A percentile compares a stretch with the other conserved stretches of the same genome.
Evolutionary conservation across 2,113 vertebrate genomes (phyloP).

Genomic region (Megaceryle maxima): DNA sequence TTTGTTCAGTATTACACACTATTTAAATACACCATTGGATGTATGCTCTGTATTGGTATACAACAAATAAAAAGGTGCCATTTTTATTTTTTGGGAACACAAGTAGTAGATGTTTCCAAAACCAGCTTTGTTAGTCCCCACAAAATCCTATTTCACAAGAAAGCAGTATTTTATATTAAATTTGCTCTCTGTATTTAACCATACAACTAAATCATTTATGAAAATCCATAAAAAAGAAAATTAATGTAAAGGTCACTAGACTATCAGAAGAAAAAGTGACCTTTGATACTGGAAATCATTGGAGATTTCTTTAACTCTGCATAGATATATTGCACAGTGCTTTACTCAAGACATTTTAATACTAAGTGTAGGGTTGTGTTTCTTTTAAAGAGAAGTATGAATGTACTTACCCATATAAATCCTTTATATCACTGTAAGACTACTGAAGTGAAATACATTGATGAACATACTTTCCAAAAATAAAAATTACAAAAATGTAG

Average conservation of each 20-base stretch:
- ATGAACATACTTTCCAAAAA: not conserved
- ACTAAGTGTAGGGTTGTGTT: not conserved
- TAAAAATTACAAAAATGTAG: not conserved
- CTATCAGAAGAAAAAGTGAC: slow-evolving; percentile 60
- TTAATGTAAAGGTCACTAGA: slow-evolving; percentile 62
- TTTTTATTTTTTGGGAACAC: not conserved
- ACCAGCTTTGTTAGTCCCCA: not conserved
- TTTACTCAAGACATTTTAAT: slow-evolving; percentile 25
- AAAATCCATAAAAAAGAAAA: slow-evolving; percentile 66
- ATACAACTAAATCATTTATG: slow-evolving; percentile 49
- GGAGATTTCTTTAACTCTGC: slow-evolving; percentile 5
- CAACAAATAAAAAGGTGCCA: not conserved
- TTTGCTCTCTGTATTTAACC: not conserved
- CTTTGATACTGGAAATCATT: slow-evolving; percentile 55
- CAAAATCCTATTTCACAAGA: not conserved
- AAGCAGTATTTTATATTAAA: not conserved
- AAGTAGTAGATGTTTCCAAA: not conserved
- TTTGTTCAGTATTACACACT: not conserved
- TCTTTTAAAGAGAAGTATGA: not conserved
- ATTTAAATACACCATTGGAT: not conserved
- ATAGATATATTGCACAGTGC: slow-evolving; percentile 35
- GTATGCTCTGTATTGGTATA: not conserved
- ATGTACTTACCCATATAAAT: not conserved
- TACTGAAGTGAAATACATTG: not conserved
- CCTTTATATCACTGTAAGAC: not conserved